Evolutionary conservation across 2,797 vertebrate genomes (phyloP).

Genomic region (Sylvilagus floridanus): DNA sequence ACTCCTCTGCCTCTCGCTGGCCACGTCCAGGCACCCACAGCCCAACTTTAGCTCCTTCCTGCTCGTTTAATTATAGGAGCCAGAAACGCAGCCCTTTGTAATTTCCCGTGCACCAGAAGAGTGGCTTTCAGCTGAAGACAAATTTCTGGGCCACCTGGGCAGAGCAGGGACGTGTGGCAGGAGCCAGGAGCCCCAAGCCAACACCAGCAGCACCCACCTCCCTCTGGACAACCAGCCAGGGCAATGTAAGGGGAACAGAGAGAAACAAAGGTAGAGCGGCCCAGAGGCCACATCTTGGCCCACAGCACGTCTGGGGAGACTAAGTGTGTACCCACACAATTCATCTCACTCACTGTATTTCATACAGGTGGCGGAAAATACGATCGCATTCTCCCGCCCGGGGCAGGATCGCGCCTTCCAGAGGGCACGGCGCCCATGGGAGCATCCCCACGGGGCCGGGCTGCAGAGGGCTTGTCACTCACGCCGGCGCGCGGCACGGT

Average conservation of each 20-base stretch:
- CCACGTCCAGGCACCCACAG: neutral
- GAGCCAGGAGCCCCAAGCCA: neutral
- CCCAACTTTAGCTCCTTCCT: conserved; percentile 6
- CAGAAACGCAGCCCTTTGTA: conserved; percentile 71
- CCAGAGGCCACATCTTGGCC: conserved; percentile 66
- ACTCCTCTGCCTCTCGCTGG: neutral
- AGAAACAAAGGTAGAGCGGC: conserved; percentile 30
- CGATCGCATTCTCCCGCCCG: no score
- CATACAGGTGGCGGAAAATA: no score
- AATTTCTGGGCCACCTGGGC: conserved; percentile 72
- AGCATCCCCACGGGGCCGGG: neutral
- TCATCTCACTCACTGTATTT: no score
- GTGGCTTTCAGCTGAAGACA: conserved; percentile 77
- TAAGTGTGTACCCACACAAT: no score
- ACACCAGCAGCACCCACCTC: conserved; percentile 38
- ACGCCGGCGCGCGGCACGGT: neutral
- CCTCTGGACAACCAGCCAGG: neutral
- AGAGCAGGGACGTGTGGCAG: neutral
- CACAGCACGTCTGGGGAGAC: neutral
- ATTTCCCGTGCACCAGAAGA: conserved; percentile 71
- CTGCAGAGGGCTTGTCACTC: conserved; percentile 39
- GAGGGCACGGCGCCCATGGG: neutral
- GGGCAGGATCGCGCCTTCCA: conserved; percentile 30
- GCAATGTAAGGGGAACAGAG: neutral
- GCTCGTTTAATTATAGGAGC: conserved; percentile 53